These are phyloP conservation scores for Nothoprocta perdicaria DNA, from an alignment of 2,113 vertebrate genomes.

Conservation along the genomic window DNA sequence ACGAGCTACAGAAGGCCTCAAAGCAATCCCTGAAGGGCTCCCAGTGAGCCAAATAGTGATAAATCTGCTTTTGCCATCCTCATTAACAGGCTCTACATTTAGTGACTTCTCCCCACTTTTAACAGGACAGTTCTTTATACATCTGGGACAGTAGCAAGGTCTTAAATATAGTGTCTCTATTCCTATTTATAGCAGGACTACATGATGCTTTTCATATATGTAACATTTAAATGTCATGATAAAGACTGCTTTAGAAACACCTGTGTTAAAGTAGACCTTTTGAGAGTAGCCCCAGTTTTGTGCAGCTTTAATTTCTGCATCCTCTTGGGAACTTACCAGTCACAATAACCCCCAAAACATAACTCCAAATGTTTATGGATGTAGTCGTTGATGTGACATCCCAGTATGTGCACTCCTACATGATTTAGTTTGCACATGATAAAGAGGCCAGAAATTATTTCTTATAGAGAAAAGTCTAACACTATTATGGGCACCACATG, in stretches of 20 bases:
- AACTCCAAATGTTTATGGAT: background rate
- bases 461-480: background rate
- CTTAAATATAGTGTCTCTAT: background rate
- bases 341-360: background rate
- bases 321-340: rapidly evolving
- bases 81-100: slow-evolving; percentile 8
- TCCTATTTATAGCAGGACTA: background rate
- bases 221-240: background rate
- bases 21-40: slow-evolving; percentile 15
- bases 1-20: background rate
- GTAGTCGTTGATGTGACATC: background rate
- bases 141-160: background rate
- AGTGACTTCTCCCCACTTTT: slow-evolving; percentile 26
- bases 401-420: background rate
- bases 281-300: background rate
- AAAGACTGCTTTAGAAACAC: background rate
- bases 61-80: background rate
- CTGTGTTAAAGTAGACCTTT: background rate
- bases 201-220: background rate
- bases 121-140: background rate
- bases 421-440: background rate
- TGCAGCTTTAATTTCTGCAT: background rate
- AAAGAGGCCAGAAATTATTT: background rate
- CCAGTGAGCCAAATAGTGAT: slow-evolving; percentile 12
- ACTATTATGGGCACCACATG: background rate